Conservation (phyloP, 2,113 vertebrate genomes). For the Dromiciops gliroides region DNA sequence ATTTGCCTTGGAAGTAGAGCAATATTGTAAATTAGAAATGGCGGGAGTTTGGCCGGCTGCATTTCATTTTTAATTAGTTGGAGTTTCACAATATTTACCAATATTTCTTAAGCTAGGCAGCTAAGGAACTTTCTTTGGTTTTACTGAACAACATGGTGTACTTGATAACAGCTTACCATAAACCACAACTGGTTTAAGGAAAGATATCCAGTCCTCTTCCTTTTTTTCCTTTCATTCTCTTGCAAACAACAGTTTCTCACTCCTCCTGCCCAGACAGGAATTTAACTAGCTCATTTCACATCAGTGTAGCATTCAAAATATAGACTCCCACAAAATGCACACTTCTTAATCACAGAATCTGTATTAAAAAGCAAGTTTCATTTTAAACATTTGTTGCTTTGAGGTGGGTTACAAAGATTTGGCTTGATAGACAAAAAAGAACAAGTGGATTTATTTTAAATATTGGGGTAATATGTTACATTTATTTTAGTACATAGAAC, state of each 20-base stretch:
- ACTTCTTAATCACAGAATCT: not conserved
- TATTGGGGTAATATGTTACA: not conserved
- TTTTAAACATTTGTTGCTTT: not conserved
- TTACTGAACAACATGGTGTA: not conserved
- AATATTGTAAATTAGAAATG: slow-evolving; percentile 77
- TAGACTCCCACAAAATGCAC: not conserved
- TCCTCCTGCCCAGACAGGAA: not conserved
- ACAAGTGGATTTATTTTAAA: not conserved
- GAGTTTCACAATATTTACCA: slow-evolving; percentile 57
- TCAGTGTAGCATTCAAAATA: not conserved
- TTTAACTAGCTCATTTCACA: slow-evolving; percentile 28
- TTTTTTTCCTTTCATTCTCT: slow-evolving; percentile 25
- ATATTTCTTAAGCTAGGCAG: slow-evolving; percentile 52
- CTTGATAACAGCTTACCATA: not conserved
- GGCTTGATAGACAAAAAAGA: not conserved
- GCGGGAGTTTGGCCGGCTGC: slow-evolving; percentile 55
- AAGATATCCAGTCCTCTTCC: not conserved
- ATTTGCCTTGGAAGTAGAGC: slow-evolving; percentile 79
- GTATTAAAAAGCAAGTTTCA: slow-evolving; percentile 41
- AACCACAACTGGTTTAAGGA: not conserved
- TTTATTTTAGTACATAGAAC: slow-evolving; percentile 18
- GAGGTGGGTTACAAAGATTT: not conserved
- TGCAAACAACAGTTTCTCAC: slow-evolving; percentile 2
- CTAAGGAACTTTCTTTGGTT: slow-evolving; percentile 16
- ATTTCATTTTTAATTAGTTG: slow-evolving; percentile 72